Evolutionary conservation across 2,113 vertebrate species (phyloP), one percentile per base, ranked within the genome.

Genomic region (Callionymus lyra): DNA sequence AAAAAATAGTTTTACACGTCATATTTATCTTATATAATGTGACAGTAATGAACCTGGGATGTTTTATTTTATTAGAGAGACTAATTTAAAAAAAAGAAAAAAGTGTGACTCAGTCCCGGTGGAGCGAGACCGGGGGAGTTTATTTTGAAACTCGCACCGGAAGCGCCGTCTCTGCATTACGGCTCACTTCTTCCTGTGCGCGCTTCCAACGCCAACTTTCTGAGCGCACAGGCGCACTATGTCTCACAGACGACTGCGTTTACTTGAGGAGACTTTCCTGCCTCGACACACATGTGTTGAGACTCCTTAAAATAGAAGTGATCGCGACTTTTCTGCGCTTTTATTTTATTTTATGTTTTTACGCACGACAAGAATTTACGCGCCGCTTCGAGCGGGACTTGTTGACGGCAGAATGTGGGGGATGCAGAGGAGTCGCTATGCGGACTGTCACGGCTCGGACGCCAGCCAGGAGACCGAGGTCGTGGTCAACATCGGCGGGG

Each of bases 401-500:
- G 42, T 41, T 38, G 13, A 38, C 34, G 33, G 1, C 47, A 70
- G 10, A 37, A 95, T 89, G 86, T 82, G 86, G 81, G 80, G 59
- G 34, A 79, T 86, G 34, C 80, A 65, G 53, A 83, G 74, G 53
- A 82, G 78, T 34, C 79, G 85, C 55, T 85, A 87, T 45, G 78
- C 78, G n/a, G 83, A 86, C 68, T 81, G 68, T 41, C 86, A 71
- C 13, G 69, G 64, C 31, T 87, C 88, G 2, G 86, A 84, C 38
- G 74, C 65, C 11, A 86, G 87, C 16, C 86, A 90, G 16, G 91
- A 90, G 68, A 70, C 67, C 0, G 90, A 92, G 77, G 85, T 99
- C 15, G 80, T 88, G 5, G 91, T 99, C 10, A 99, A 99, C 71
- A 89, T 99, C 1, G 95, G 95, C 38, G 95, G 95, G 5, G 87